Evolutionary conservation across 2,797 vertebrate genomes (phyloP).

Genomic region (Cuculus canorus): DNA sequence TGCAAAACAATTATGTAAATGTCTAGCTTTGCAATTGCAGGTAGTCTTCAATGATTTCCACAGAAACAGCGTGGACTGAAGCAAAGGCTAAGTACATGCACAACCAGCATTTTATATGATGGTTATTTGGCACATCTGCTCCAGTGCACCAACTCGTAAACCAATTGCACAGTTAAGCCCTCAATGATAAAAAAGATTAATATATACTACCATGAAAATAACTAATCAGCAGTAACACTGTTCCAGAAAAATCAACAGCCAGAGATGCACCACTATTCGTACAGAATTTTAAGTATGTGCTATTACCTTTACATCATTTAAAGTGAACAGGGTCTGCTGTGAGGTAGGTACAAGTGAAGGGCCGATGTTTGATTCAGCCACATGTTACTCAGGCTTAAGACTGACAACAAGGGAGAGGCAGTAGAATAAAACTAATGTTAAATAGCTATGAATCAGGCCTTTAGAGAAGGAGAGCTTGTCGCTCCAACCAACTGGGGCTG

Average conservation of each 20-base stretch:
- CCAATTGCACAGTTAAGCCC: background rate
- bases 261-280: background rate
- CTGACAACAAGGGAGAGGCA: background rate
- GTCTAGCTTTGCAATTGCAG: background rate
- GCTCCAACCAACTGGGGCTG: background rate
- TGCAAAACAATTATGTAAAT: slow-evolving; percentile 20
- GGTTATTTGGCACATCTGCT: background rate
- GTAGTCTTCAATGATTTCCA: slow-evolving; percentile 8
- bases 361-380: background rate
- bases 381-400: background rate
- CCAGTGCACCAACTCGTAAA: background rate
- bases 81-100: background rate
- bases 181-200: background rate
- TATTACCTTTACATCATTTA: background rate
- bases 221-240: background rate
- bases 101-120: background rate
- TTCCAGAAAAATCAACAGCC: background rate
- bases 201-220: background rate
- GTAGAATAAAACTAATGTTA: background rate
- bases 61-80: background rate
- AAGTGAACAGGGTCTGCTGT: background rate
- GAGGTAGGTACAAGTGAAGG: background rate
- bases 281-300: background rate
- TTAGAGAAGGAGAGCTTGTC: background rate
- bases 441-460: background rate